These are phyloP conservation scores for Branchinecta lindahli DNA, from an alignment of 1,140 invertebrate genomes.

Conservation along the genomic window DNA sequence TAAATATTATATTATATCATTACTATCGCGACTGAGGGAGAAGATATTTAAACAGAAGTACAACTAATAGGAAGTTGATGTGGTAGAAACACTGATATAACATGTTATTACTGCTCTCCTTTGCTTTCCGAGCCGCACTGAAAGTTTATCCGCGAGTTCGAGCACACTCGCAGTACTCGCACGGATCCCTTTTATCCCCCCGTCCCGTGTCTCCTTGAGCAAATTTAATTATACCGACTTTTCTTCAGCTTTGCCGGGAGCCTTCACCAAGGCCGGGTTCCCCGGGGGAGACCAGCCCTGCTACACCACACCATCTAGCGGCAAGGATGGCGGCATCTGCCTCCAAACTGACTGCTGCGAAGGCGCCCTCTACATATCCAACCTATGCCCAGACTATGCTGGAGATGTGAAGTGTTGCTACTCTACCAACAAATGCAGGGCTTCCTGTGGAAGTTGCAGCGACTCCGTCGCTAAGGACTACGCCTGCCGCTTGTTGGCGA, in stretches of 20 bases:
- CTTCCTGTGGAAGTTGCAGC: constrained; percentile 16
- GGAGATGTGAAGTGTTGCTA: constrained; percentile 20
- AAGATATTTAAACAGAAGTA: too few species aligned
- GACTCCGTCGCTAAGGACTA: constrained; percentile 14
- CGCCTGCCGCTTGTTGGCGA: constrained; percentile 19
- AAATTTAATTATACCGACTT: too few species aligned
- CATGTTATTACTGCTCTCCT: too few species aligned
- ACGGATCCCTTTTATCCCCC: too few species aligned
- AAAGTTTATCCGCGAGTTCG: too few species aligned
- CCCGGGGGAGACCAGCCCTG: constrained; percentile 20
- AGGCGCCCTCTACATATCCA: constrained; percentile 19
- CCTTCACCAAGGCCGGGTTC: not conserved
- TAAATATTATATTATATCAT: too few species aligned
- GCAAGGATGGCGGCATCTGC: constrained; percentile 21
- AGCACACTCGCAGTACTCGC: too few species aligned
- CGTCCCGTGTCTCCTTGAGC: too few species aligned
- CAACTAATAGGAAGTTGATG: too few species aligned
- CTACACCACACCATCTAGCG: constrained; percentile 17
- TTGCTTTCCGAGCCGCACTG: too few species aligned
- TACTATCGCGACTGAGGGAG: too few species aligned
- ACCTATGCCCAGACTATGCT: constrained; percentile 20
- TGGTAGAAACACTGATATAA: too few species aligned
- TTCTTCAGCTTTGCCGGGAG: not conserved
- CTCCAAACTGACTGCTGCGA: constrained; percentile 20
- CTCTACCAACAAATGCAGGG: constrained; percentile 17